Evolutionary conservation across 1,140 invertebrate genomes (phyloP).

Genomic region (Drosophila kikkawai): DNA sequence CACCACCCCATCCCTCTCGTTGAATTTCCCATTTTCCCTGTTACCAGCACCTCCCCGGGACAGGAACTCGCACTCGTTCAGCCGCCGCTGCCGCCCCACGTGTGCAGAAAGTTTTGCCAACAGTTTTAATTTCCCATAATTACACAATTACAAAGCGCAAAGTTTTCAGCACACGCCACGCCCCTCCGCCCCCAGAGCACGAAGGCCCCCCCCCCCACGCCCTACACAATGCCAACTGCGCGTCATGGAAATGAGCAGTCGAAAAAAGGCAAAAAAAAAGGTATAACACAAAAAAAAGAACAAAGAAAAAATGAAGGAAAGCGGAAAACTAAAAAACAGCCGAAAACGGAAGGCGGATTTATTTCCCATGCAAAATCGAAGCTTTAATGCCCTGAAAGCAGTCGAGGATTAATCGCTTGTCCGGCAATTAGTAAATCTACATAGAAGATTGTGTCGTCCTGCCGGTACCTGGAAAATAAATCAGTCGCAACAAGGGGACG

Average conservation of each 20-base stretch:
- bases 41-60: background rate
- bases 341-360: constrained; percentile 32
- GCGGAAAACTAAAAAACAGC: constrained; percentile 44
- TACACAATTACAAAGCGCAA: constrained; percentile 84
- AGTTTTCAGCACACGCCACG: constrained; percentile 82
- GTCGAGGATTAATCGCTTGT: constrained; percentile 26
- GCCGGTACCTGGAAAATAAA: constrained; percentile 14
- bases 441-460: constrained; percentile 16
- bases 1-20: background rate
- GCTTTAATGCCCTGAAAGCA: constrained; percentile 43
- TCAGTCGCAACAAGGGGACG: constrained; percentile 10
- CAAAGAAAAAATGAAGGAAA: constrained; percentile 32
- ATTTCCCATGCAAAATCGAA: constrained; percentile 45
- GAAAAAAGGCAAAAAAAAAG: constrained; percentile 40
- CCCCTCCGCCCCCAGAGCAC: constrained; percentile 24
- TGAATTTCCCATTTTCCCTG: constrained; percentile 12
- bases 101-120: constrained; percentile 82
- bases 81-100: constrained; percentile 55
- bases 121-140: constrained; percentile 84
- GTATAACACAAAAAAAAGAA: constrained; percentile 29
- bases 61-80: constrained; percentile 33
- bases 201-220: constrained; percentile 20
- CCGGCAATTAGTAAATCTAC: constrained; percentile 42
- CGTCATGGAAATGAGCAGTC: constrained; percentile 82
- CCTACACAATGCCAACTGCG: constrained; percentile 75